Percentiles rank a stretch among this genome's conserved stretches.
Evolutionary conservation across 1,140 invertebrate species (phyloP).

Genomic region (Schmidtea mediterranea): DNA sequence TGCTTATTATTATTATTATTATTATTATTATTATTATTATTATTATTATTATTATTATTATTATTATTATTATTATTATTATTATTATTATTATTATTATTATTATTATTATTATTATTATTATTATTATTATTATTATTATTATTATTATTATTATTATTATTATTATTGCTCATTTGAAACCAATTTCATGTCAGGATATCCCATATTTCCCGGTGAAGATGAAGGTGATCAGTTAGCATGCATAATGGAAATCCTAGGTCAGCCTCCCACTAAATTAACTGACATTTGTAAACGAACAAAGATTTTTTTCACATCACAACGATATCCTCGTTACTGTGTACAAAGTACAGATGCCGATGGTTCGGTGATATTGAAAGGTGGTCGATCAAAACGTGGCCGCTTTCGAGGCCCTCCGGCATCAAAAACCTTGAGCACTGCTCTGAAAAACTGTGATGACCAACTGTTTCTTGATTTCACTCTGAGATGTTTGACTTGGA

Average conservation of each 20-base stretch:
- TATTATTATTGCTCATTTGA: too few species aligned
- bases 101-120: too few species aligned
- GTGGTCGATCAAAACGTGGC: constrained; percentile 54
- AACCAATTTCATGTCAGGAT: too few species aligned
- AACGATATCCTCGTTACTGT: constrained; percentile 66
- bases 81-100: too few species aligned
- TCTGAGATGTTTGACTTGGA: constrained; percentile 21
- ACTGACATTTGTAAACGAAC: constrained; percentile 7
- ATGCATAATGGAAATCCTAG: constrained; percentile 26
- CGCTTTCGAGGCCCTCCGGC: constrained; percentile 48
- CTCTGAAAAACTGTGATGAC: constrained; percentile 20
- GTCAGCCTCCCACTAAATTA: constrained; percentile 17
- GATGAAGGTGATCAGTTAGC: constrained; percentile 27
- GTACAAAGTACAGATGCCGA: constrained; percentile 7
- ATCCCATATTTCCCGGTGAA: constrained; percentile 22
- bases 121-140: too few species aligned
- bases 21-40: too few species aligned
- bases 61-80: too few species aligned
- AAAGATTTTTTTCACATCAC: constrained; percentile 12
- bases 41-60: too few species aligned
- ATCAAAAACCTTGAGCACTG: constrained; percentile 18
- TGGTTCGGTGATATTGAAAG: constrained; percentile 25
- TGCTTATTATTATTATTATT: too few species aligned
- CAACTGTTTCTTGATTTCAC: constrained; percentile 22
- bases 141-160: too few species aligned